Evolutionary conservation across 2,888 invertebrate genomes (phyloP), one percentile per base, ranked within the genome.

Genomic region (Apocheima hispidaria): DNA sequence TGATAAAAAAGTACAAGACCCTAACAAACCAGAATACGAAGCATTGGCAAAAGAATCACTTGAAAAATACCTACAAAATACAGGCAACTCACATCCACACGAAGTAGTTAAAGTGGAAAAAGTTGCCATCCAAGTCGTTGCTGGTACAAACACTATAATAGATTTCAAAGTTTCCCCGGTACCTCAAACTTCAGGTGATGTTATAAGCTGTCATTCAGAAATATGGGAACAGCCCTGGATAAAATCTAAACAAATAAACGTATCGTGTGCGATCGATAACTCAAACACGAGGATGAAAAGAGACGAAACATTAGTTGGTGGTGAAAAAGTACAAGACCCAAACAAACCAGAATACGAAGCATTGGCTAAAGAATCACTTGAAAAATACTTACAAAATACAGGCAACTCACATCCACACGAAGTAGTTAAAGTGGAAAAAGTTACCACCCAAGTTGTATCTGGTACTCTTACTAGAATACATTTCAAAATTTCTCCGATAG

Each of bases 401-500:
- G 73, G 65, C 3, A 63, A 40, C 16, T 46, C 55, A 4, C 62
- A 71, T 56, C 55, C 65, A 41, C 71, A 76, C 48, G 58, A 60
- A 54, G 62, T 92, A 1, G 70, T 82, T 0, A 72, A 83, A 48
- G 72, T 94, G n/a, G 66, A 82, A 9, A 77, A 82, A 7, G 92
- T 87, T 0, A 78, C 82, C 0, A 58, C 56, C 9, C 93, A 94
- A 80, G 77, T 92, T 2, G 94, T 94, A 0, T 69, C 93, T 40
- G 94, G 94, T 16, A 57, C 66, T 2, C 61, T 88, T 41, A 94
- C 93, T 16, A 93, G 83, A 72, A 90, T 96, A 20, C 86, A 90
- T 69, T 93, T 93, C 20, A 88, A 90, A 69, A 77, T 95, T 1
- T 91, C 93, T 10, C 84, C 89, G 5, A 70, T 93, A 3, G 83